These are phyloP conservation scores for Uloborus diversus DNA, from an alignment of 1,140 invertebrate genomes.

Conservation along the genomic window DNA sequence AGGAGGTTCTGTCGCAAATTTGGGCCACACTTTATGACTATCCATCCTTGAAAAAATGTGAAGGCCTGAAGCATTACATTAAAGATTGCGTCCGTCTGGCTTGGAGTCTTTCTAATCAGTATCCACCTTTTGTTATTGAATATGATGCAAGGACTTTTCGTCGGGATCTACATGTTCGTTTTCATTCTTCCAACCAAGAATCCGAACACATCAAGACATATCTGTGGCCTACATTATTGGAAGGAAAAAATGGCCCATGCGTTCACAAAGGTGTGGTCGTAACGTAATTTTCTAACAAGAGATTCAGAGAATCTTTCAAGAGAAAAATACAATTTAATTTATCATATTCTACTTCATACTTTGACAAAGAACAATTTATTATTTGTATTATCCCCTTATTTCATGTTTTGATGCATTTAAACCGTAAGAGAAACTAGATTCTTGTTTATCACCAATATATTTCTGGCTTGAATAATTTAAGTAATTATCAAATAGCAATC, in stretches of 20 bases:
- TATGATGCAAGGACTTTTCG: conserved; percentile 71
- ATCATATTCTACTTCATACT: too few relatives aligned
- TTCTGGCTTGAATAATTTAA: too few relatives aligned
- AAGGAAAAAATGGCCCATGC: conserved; percentile 72
- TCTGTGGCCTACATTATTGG: conserved; percentile 77
- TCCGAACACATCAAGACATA: conserved; percentile 72
- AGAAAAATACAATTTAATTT: too few relatives aligned
- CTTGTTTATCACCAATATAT: too few relatives aligned
- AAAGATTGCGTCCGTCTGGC: conserved; percentile 73
- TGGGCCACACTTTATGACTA: conserved; percentile 79
- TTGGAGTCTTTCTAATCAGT: conserved; percentile 72
- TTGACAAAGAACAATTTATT: too few relatives aligned
- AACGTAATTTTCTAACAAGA: too few relatives aligned
- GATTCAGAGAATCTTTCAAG: too few relatives aligned
- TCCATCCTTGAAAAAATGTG: conserved; percentile 74
- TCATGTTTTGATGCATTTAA: too few relatives aligned
- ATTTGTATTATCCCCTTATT: too few relatives aligned
- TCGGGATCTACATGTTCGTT: conserved; percentile 72
- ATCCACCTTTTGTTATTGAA: conserved; percentile 62
- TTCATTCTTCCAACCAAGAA: conserved; percentile 72
- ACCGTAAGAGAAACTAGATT: too few relatives aligned
- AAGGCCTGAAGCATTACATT: conserved; percentile 74
- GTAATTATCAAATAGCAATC: too few relatives aligned
- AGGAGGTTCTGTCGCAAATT: conserved; percentile 74
- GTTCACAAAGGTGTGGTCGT: conserved; percentile 77